phyloP scores from a whole-genome alignment of 2,888 invertebrate species.

The Drosophila phalerata region DNA sequence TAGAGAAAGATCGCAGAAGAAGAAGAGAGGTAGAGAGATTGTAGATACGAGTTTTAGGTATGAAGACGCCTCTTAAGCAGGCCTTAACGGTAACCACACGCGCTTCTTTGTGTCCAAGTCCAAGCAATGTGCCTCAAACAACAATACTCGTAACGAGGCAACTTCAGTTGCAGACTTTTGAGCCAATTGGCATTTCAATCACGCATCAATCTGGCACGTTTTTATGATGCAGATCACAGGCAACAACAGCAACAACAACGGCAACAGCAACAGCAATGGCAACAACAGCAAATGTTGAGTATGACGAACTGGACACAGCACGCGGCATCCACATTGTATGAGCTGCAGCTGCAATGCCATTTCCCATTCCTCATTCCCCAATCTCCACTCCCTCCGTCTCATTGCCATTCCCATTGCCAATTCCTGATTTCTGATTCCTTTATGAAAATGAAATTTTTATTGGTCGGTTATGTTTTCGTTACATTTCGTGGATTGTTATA shows the following conservation, averaged over 20 bases:
- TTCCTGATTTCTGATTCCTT: constrained; percentile 28
- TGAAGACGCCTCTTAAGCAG: constrained; percentile 42
- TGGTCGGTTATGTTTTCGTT: constrained; percentile 79
- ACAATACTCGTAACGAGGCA: constrained; percentile 34
- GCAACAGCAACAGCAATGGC: constrained; percentile 19
- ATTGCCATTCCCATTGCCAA: neutral
- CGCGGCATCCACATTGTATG: constrained; percentile 51
- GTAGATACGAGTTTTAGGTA: constrained; percentile 32
- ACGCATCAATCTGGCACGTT: constrained; percentile 85
- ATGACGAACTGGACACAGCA: constrained; percentile 69
- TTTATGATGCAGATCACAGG: constrained; percentile 82
- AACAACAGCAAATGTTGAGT: constrained; percentile 33
- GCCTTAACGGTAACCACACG: constrained; percentile 68
- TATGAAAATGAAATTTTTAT: constrained; percentile 78
- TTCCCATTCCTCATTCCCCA: constrained; percentile 10
- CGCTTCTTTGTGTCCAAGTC: constrained; percentile 33
- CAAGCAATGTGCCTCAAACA: constrained; percentile 37
- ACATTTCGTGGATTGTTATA: constrained; percentile 81
- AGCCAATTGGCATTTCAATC: constrained; percentile 83
- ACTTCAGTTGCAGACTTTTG: constrained; percentile 28
- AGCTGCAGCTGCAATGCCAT: constrained; percentile 44
- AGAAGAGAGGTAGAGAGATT: constrained; percentile 24
- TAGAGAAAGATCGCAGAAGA: constrained; percentile 6
- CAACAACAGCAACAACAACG: constrained; percentile 31
- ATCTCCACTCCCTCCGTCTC: neutral